Percentiles rank a stretch among this genome's conserved stretches.
Evolutionary conservation across 1,140 invertebrate species (phyloP).

Genomic region (Adoxophyes honmai): DNA sequence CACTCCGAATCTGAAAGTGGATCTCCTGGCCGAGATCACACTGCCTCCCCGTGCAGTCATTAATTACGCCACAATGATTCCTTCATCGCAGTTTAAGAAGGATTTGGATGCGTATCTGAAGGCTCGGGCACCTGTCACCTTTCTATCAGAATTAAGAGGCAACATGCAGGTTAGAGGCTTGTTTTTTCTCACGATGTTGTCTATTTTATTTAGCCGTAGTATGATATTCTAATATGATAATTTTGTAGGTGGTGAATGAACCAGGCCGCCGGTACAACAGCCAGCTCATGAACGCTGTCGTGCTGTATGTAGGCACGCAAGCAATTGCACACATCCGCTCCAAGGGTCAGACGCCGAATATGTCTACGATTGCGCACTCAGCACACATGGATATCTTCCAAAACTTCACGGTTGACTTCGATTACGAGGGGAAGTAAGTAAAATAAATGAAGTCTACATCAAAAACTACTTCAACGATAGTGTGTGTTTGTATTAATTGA

Average conservation of each 20-base stretch:
- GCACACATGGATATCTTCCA: conserved; percentile 99
- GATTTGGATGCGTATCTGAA: conserved; percentile 98
- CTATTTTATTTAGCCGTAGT: background rate
- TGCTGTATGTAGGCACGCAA: conserved; percentile 97
- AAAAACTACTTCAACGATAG: background rate
- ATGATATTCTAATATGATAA: background rate
- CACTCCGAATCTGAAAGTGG: conserved; percentile 97
- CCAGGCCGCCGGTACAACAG: conserved; percentile 96
- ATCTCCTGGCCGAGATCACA: conserved; percentile 92
- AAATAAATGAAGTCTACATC: background rate
- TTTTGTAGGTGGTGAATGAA: conserved; percentile 81
- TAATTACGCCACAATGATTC: conserved; percentile 93
- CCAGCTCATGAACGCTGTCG: conserved; percentile 96
- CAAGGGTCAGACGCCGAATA: conserved; percentile 94
- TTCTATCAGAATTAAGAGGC: conserved; percentile 93
- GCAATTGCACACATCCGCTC: conserved; percentile 93
- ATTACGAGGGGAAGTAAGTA: conserved; percentile 91
- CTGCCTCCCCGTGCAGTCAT: conserved; percentile 92
- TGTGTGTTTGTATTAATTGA: background rate
- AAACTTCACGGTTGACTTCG: conserved; percentile 97
- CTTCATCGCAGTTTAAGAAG: conserved; percentile 93
- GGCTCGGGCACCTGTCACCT: conserved; percentile 95
- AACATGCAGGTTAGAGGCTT: conserved; percentile 85
- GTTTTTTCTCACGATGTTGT: background rate
- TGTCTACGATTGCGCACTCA: conserved; percentile 97